Conservation (phyloP, 2,113 vertebrate species). For the Syngnathus floridae region DNA sequence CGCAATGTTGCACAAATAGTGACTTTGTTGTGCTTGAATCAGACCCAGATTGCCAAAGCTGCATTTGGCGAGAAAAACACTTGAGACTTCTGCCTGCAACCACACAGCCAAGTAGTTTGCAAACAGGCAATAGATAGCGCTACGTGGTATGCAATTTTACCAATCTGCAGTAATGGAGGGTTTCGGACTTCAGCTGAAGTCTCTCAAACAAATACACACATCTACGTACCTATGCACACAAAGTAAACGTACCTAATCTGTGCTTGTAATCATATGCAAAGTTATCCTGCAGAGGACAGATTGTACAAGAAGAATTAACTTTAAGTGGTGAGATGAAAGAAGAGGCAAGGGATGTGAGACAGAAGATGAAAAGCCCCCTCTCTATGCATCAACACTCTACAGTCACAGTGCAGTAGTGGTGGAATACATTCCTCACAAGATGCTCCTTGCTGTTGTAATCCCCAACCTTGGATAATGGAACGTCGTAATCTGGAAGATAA, state of each 20-base stretch:
- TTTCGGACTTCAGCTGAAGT: conserved; percentile 14
- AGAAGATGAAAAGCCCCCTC: conserved; percentile 16
- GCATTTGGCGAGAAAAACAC: conserved; percentile 31
- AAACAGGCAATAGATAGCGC: conserved; percentile 9
- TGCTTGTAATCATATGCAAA: conserved; percentile 45
- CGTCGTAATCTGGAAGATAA: conserved; percentile 84
- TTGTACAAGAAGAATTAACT: conserved; percentile 45
- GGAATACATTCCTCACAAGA: conserved; percentile 78
- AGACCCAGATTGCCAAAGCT: conserved; percentile 29
- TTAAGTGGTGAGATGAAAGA: conserved; percentile 36
- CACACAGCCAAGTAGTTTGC: conserved; percentile 28
- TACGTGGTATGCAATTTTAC: conserved; percentile 26
- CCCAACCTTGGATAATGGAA: conserved; percentile 84
- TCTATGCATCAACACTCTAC: conserved; percentile 10
- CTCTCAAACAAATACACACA: conserved; percentile 3
- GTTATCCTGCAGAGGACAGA: conserved; percentile 37
- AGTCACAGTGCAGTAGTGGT: conserved; percentile 72
- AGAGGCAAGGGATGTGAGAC: conserved; percentile 17
- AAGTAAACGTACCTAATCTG: conserved; percentile 13
- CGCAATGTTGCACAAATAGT: conserved; percentile 25
- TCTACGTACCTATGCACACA: conserved; percentile 4
- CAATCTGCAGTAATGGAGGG: conserved; percentile 19
- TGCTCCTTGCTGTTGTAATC: conserved; percentile 86
- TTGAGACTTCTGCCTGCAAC: conserved; percentile 18
- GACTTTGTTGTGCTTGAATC: conserved; percentile 28